A percentile compares a stretch with the other conserved stretches of the same genome.
Conservation (phyloP, 2,888 invertebrate species). For the Netelia virgata region DNA sequence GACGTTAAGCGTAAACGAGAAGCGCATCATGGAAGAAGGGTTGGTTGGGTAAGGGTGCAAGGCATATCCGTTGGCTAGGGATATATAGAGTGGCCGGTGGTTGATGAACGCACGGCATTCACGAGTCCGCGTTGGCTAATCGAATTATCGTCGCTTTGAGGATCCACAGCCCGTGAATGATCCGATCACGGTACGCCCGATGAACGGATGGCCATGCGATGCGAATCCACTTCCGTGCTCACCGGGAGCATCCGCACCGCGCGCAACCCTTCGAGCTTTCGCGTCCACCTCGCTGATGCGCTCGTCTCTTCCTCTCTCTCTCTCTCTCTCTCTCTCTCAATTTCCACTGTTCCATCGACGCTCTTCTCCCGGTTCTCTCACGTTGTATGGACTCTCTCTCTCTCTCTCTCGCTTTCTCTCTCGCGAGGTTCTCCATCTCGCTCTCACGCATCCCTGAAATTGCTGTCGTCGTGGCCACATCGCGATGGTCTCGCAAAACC, state of each 20-base stretch:
- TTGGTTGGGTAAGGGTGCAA: slow-evolving; percentile 72
- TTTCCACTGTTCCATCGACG: slow-evolving; percentile 63
- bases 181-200: slow-evolving; percentile 83
- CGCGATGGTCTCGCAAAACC: slow-evolving; percentile 56
- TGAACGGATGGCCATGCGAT: slow-evolving; percentile 83
- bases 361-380: slow-evolving; percentile 61
- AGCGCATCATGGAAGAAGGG: slow-evolving; percentile 68
- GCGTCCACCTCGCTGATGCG: slow-evolving; percentile 49
- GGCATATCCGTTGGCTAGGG: slow-evolving; percentile 71
- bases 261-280: slow-evolving; percentile 26
- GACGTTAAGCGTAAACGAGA: slow-evolving; percentile 39
- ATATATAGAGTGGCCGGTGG: slow-evolving; percentile 78
- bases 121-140: slow-evolving; percentile 77
- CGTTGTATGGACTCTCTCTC: slow-evolving; percentile 60
- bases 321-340: slow-evolving; percentile 46
- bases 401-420: slow-evolving; percentile 43
- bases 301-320: slow-evolving; percentile 28
- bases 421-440: slow-evolving; percentile 36
- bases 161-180: slow-evolving; percentile 84
- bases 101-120: slow-evolving; percentile 79
- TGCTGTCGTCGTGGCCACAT: slow-evolving; percentile 33
- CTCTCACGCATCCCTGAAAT: slow-evolving; percentile 43
- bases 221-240: slow-evolving; percentile 81
- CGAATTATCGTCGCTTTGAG: slow-evolving; percentile 85
- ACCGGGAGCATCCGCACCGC: slow-evolving; percentile 62